These are phyloP conservation scores for Dipodomys spectabilis DNA, from an alignment of 2,113 vertebrate species.

Conservation along the genomic window DNA sequence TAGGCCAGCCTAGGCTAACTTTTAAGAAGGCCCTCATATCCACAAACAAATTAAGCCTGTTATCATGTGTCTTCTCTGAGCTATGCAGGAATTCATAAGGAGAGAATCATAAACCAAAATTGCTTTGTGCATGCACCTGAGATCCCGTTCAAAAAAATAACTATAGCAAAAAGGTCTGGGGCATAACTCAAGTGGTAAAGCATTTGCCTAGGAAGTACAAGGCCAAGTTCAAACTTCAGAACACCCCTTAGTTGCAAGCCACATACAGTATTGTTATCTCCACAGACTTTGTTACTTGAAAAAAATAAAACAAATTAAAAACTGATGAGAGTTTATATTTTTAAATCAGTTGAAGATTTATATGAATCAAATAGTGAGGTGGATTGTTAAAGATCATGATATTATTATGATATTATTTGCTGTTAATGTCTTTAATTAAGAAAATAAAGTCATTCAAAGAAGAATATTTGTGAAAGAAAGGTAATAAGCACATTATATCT, in stretches of 20 bases:
- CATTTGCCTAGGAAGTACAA: background rate
- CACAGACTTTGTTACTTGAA: constrained; percentile 21
- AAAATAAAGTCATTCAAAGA: constrained; percentile 39
- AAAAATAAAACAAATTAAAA: constrained; percentile 42
- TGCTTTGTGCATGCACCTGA: too few relatives aligned
- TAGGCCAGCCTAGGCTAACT: too few relatives aligned
- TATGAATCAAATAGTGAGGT: background rate
- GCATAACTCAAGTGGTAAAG: background rate
- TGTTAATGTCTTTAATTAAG: constrained; percentile 19
- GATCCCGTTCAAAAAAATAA: too few relatives aligned
- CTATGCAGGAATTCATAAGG: too few relatives aligned
- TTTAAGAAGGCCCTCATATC: too few relatives aligned
- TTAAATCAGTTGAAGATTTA: constrained; percentile 26
- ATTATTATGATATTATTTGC: background rate
- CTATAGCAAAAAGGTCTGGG: too few relatives aligned
- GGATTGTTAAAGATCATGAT: background rate
- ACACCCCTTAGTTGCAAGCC: too few relatives aligned
- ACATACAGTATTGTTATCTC: background rate
- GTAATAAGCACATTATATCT: background rate
- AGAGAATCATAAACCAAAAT: too few relatives aligned
- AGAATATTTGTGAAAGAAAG: background rate
- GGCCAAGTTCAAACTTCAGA: too few relatives aligned
- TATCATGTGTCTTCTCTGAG: too few relatives aligned
- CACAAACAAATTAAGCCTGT: too few relatives aligned
- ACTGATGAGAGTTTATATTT: background rate